phyloP scores from a whole-genome alignment of 2,113 vertebrate genomes.

The Podarcis muralis region DNA sequence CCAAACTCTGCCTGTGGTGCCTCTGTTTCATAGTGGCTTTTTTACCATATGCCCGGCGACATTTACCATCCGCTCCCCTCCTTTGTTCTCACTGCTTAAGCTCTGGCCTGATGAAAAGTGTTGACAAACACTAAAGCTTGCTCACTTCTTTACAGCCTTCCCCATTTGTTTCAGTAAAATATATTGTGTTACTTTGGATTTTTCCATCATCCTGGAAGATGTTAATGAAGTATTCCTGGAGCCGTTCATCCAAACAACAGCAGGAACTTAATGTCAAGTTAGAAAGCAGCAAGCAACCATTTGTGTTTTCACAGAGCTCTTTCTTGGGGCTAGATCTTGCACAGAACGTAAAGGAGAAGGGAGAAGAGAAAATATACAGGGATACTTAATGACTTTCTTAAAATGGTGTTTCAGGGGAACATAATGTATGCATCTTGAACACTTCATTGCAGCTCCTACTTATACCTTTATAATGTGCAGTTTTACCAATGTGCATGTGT shows the following conservation, averaged over 20 bases:
- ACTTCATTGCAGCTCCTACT: too few species aligned
- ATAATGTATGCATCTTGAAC: too few species aligned
- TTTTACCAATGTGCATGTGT: not conserved
- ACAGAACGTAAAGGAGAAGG: too few species aligned
- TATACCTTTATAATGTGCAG: not conserved
- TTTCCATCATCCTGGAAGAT: not conserved
- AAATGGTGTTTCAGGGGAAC: too few species aligned
- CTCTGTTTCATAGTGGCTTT: not conserved
- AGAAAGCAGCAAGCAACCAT: not conserved
- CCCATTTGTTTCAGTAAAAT: too few species aligned
- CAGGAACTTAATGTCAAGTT: not conserved
- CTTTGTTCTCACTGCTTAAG: not conserved
- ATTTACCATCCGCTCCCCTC: too few species aligned
- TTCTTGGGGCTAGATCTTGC: too few species aligned
- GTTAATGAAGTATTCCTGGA: too few species aligned
- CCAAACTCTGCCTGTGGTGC: too few species aligned
- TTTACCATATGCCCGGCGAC: not conserved
- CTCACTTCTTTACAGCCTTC: not conserved
- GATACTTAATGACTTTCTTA: too few species aligned
- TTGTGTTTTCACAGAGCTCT: not conserved
- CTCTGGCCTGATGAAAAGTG: not conserved
- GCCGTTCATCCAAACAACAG: not conserved
- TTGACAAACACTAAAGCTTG: not conserved
- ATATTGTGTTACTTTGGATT: not conserved
- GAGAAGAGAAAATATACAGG: too few species aligned